Conservation (phyloP, 2,113 vertebrate species). For the Crotalus helleri region DNA sequence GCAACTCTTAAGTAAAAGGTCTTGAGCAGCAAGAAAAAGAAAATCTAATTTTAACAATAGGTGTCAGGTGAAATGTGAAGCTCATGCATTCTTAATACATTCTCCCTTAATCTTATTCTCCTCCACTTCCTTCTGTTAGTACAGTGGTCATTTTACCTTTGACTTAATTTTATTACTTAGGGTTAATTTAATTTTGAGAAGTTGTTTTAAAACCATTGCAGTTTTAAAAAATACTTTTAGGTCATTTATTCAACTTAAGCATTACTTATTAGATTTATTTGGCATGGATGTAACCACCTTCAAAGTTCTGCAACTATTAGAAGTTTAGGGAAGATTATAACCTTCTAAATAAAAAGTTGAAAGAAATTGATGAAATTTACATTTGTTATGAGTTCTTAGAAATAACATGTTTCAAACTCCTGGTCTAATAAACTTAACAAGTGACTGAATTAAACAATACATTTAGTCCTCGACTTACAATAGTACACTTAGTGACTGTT, state of each 20-base stretch:
- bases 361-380: not conserved
- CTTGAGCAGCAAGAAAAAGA: not conserved
- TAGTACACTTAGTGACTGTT: too few species aligned
- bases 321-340: not conserved
- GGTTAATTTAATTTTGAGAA: not conserved
- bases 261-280: not conserved
- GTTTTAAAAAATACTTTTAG: not conserved
- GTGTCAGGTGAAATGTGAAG: not conserved
- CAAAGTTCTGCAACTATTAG: not conserved
- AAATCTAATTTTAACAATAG: not conserved
- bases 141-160: not conserved
- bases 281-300: not conserved
- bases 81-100: too few species aligned
- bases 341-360: not conserved
- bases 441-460: not conserved
- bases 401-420: not conserved
- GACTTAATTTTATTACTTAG: not conserved
- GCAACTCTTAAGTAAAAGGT: not conserved
- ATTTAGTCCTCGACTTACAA: too few species aligned
- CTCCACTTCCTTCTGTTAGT: not conserved
- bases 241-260: not conserved
- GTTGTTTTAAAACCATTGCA: not conserved
- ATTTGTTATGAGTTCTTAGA: not conserved
- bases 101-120: not conserved
- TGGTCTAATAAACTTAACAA: not conserved